These are phyloP conservation scores for Zoroaster sp. DNA, from an alignment of 53 echinoderm and acorn worm genomes.

Conservation along the genomic window DNA sequence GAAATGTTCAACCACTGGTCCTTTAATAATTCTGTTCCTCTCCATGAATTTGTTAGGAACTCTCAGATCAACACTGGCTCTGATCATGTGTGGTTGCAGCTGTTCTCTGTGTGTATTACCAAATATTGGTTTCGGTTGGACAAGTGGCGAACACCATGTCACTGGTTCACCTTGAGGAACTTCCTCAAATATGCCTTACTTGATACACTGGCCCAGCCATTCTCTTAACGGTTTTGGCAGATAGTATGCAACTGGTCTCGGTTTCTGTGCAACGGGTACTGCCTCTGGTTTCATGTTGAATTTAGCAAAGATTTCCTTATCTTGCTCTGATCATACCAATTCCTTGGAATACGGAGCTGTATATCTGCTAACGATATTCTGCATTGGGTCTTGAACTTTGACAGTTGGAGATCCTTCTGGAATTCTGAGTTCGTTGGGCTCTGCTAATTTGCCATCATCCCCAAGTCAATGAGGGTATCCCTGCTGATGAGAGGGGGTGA, in stretches of 20 bases:
- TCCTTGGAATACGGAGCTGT: constrained; percentile 51
- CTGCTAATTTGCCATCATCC: too few species aligned
- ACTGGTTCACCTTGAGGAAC: constrained; percentile 47
- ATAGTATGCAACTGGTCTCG: too few species aligned
- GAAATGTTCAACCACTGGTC: constrained; percentile 62
- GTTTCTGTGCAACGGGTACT: constrained; percentile 63
- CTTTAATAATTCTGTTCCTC: constrained; percentile 43
- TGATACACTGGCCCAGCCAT: constrained; percentile 52
- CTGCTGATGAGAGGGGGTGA: too few species aligned
- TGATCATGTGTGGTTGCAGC: constrained; percentile 45
- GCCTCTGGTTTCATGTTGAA: constrained; percentile 59
- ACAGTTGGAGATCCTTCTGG: too few species aligned
- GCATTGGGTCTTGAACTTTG: too few species aligned
- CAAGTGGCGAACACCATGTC: constrained; percentile 65
- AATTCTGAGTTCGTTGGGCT: too few species aligned
- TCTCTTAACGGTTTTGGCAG: constrained; percentile 59
- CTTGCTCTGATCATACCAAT: constrained; percentile 40
- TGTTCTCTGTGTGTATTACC: constrained; percentile 52
- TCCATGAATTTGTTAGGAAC: constrained; percentile 74
- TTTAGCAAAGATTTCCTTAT: constrained; percentile 56
- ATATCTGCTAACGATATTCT: too few species aligned
- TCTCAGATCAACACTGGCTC: constrained; percentile 71
- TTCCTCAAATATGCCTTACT: constrained; percentile 57
- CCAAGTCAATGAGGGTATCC: too few species aligned
- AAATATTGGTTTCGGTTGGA: constrained; percentile 65